Conservation (phyloP, 92 coral and sea anemone species). For the Actinostola sp. region DNA sequence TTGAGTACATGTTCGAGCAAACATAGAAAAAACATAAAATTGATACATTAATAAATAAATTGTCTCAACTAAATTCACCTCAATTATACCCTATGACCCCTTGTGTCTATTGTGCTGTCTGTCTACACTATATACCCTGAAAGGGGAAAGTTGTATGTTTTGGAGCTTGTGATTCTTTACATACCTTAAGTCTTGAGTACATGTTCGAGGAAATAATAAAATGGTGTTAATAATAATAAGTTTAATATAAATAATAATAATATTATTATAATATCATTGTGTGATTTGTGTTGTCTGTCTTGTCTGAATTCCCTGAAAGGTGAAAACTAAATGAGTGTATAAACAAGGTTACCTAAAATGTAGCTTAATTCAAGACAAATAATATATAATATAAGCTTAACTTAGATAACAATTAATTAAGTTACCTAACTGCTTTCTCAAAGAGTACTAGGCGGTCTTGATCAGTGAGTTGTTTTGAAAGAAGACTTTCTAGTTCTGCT, state of each 20-base stretch:
- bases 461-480: conserved; percentile 52
- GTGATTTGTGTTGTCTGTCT: too few relatives aligned
- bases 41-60: background rate
- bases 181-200: conserved; percentile 30
- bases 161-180: background rate
- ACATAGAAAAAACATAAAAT: too few relatives aligned
- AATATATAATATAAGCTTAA: background rate
- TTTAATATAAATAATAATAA: background rate
- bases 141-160: too few relatives aligned
- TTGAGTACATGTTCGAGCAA: too few relatives aligned
- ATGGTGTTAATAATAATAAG: background rate
- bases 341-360: too few relatives aligned
- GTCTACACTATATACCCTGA: too few relatives aligned
- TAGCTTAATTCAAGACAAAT: too few relatives aligned
- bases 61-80: background rate
- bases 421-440: conserved; percentile 83
- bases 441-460: conserved; percentile 61
- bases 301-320: too few relatives aligned
- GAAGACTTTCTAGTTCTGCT: conserved; percentile 3
- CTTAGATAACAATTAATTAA: too few relatives aligned
- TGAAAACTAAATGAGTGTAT: too few relatives aligned
- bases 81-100: too few relatives aligned
- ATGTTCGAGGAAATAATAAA: conserved; percentile 3
- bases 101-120: too few relatives aligned
- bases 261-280: background rate